Percentiles rank a stretch among this genome's conserved stretches.
Conservation (phyloP, 2,797 vertebrate species). For the Acrossocheilus fasciatus region DNA sequence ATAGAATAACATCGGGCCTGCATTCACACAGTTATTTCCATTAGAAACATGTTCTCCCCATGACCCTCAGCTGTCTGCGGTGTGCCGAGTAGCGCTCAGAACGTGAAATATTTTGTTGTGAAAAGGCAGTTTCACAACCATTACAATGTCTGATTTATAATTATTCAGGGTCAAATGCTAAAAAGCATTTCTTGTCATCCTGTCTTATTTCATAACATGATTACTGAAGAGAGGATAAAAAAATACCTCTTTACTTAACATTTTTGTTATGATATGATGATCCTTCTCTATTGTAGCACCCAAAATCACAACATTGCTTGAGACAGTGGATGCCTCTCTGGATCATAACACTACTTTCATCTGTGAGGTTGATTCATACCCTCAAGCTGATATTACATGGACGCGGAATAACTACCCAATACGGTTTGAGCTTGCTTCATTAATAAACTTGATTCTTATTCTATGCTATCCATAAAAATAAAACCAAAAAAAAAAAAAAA, state of each 20-base stretch:
- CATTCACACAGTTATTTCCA: slow-evolving; percentile 34
- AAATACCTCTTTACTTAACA: neutral
- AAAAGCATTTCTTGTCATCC: slow-evolving; percentile 26
- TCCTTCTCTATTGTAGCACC: slow-evolving; percentile 78
- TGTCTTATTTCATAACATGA: slow-evolving; percentile 23
- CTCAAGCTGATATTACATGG: slow-evolving; percentile 91
- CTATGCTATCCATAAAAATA: neutral
- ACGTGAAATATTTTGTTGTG: slow-evolving; percentile 51
- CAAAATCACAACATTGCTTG: slow-evolving; percentile 88
- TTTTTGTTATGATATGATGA: neutral
- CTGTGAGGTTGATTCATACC: slow-evolving; percentile 92
- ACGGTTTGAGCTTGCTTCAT: slow-evolving; percentile 77
- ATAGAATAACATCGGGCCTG: slow-evolving; percentile 22
- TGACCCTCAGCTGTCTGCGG: slow-evolving; percentile 25
- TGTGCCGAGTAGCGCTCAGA: slow-evolving; percentile 25
- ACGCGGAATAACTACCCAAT: slow-evolving; percentile 95
- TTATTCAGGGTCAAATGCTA: slow-evolving; percentile 41
- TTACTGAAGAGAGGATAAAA: neutral
- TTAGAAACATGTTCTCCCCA: slow-evolving; percentile 24
- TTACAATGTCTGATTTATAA: slow-evolving; percentile 27
- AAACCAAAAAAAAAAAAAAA: neutral
- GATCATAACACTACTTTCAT: slow-evolving; percentile 95
- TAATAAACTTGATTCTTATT: neutral
- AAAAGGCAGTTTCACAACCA: slow-evolving; percentile 51
- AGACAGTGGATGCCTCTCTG: slow-evolving; percentile 89